phyloP scores from a whole-genome alignment of 2,797 vertebrate species.

The Tangara arthus region DNA sequence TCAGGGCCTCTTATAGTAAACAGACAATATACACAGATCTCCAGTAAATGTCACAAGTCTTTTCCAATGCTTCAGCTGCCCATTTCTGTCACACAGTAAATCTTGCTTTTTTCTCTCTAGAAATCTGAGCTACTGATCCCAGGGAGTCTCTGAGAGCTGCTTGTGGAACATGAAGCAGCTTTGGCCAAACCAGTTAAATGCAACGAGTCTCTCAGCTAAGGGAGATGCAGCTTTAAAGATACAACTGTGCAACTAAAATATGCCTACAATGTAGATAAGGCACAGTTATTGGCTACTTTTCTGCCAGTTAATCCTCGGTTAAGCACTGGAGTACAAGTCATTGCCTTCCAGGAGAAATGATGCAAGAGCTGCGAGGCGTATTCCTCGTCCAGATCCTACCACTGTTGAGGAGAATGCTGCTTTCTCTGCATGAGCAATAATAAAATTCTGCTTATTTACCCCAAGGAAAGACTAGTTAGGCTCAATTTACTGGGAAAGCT shows the following conservation, averaged over 20 bases:
- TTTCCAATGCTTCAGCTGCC: background rate
- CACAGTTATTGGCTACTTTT: background rate
- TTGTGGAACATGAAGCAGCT: background rate
- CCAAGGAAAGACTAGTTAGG: constrained; percentile 3
- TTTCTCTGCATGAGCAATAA: background rate
- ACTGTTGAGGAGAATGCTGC: background rate
- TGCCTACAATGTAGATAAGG: background rate
- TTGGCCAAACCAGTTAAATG: background rate
- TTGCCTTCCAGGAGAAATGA: background rate
- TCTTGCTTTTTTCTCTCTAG: background rate
- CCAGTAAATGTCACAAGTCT: background rate
- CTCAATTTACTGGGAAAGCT: constrained; percentile 1
- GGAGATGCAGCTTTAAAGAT: background rate
- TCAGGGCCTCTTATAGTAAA: background rate
- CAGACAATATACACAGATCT: background rate
- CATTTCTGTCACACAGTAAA: background rate
- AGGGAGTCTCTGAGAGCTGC: background rate
- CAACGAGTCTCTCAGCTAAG: background rate
- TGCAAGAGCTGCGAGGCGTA: background rate
- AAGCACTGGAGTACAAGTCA: background rate
- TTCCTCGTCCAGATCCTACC: background rate
- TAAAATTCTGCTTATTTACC: background rate
- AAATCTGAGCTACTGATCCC: background rate
- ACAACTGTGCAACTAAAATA: background rate
- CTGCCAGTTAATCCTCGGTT: background rate